Evolutionary conservation across 2,888 invertebrate genomes (phyloP).

Genomic region (Lasioglossum villosulum): DNA sequence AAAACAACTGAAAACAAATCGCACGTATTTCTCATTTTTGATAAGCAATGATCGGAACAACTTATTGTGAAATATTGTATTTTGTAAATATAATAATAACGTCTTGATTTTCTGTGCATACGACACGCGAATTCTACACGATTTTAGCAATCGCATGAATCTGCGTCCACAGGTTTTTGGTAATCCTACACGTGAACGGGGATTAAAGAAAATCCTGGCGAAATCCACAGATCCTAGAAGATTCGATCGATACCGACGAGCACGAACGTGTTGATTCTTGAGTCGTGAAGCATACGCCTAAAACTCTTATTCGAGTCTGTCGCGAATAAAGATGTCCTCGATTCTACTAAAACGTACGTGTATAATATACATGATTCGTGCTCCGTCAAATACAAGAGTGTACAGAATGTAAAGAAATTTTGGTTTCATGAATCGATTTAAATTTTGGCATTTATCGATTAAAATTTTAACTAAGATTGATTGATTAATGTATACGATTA

Average conservation of each 20-base stretch:
- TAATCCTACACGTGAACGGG: constrained; percentile 7
- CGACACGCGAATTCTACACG: not conserved
- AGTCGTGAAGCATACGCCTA: not conserved
- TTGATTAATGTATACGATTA: no score
- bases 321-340: not conserved
- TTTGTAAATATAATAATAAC: not conserved
- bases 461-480: no score
- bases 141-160: not conserved
- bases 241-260: not conserved
- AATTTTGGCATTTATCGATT: no score
- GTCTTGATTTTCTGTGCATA: not conserved
- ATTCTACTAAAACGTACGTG: not conserved
- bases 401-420: no score
- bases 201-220: not conserved
- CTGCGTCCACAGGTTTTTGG: not conserved
- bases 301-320: not conserved
- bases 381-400: not conserved
- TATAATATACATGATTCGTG: not conserved
- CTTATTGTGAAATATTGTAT: not conserved
- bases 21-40: no score
- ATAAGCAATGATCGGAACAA: no score
- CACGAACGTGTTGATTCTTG: not conserved
- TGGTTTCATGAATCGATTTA: no score
- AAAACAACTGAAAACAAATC: no score
- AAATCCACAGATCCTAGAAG: not conserved